Evolutionary conservation across 2,113 vertebrate genomes (phyloP).

Genomic region (Tragelaphus imberbis): DNA sequence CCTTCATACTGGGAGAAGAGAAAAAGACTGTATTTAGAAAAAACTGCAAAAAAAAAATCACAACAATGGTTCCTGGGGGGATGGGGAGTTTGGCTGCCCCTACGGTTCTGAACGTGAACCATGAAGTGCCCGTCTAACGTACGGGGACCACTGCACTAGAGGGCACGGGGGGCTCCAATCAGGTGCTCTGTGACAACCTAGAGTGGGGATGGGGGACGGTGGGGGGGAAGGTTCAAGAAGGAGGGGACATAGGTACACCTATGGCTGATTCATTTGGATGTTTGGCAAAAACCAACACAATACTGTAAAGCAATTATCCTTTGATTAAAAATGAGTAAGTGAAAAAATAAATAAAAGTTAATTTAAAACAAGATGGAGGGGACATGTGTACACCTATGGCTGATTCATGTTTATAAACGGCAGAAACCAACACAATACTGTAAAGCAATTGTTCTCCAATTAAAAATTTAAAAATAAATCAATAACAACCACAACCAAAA

Average conservation of each 20-base stretch:
- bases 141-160: not conserved
- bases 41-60: not conserved
- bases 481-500: not conserved
- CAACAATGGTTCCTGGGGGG: not conserved
- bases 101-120: not conserved
- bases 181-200: not conserved
- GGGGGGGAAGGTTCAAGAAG: not conserved
- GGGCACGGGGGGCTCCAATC: not conserved
- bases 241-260: not conserved
- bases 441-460: not conserved
- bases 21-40: not conserved
- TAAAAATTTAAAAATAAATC: not conserved
- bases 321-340: not conserved
- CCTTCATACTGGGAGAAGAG: not conserved
- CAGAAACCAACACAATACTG: not conserved
- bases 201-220: not conserved
- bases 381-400: not conserved
- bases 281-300: not conserved
- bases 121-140: not conserved
- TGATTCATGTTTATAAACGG: not conserved
- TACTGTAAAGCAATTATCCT: not conserved
- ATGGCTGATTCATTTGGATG: not conserved
- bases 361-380: not conserved
- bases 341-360: not conserved
- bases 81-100: not conserved